A percentile compares a stretch with the other conserved stretches of the same genome.
phyloP scores from a whole-genome alignment of 2,888 invertebrate species.

The Perdita meconis region DNA sequence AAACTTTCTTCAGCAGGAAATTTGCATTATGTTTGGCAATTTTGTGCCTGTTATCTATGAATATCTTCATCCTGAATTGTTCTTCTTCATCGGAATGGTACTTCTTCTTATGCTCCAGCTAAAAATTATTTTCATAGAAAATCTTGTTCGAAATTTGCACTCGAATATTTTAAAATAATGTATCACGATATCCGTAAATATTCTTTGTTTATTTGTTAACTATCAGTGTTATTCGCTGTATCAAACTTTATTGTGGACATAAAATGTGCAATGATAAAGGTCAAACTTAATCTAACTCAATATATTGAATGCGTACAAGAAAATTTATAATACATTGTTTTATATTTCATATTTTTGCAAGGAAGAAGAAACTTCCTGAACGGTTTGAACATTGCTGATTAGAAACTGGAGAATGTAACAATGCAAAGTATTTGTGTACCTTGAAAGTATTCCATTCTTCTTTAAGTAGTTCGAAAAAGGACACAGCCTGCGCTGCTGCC shows the following conservation, averaged over 20 bases:
- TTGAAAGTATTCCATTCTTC: constrained; percentile 93
- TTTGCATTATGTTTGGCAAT: constrained; percentile 94
- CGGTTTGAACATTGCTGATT: too few relatives aligned
- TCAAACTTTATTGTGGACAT: background rate
- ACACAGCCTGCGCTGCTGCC: constrained; percentile 88
- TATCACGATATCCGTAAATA: background rate
- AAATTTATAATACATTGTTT: background rate
- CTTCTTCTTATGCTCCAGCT: constrained; percentile 88
- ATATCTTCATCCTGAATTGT: constrained; percentile 94
- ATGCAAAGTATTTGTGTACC: constrained; percentile 86
- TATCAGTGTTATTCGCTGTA: too few relatives aligned
- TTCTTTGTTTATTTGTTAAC: background rate
- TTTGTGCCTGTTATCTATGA: constrained; percentile 93
- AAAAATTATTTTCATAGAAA: constrained; percentile 61
- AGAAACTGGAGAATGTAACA: too few relatives aligned
- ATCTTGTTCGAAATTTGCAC: background rate
- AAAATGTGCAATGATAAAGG: background rate
- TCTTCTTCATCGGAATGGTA: constrained; percentile 92
- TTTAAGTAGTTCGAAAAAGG: constrained; percentile 89
- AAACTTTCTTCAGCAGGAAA: constrained; percentile 88
- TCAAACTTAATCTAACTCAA: constrained; percentile 19
- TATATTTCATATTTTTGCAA: background rate
- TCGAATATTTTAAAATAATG: background rate
- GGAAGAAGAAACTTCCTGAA: too few relatives aligned
- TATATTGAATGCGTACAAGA: background rate